Conservation (phyloP, 2,888 invertebrate species). For the Liodrosophila aerea region DNA sequence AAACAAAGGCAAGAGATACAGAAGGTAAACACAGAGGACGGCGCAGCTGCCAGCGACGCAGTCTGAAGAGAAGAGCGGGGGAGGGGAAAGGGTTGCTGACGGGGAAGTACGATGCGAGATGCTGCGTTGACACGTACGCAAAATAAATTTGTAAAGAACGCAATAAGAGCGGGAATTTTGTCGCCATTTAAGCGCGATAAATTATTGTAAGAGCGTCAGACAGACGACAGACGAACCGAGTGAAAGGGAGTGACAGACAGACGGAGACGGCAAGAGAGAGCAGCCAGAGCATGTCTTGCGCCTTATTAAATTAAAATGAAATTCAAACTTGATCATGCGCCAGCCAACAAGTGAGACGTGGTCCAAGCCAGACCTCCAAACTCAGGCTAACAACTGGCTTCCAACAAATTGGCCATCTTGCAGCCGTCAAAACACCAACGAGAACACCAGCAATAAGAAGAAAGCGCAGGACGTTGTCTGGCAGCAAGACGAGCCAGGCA, state of each 20-base stretch:
- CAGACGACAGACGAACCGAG: neutral
- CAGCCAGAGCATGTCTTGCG: slow-evolving; percentile 10
- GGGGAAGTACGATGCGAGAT: slow-evolving; percentile 24
- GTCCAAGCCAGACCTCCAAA: neutral
- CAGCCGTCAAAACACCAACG: slow-evolving; percentile 38
- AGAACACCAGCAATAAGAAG: slow-evolving; percentile 11
- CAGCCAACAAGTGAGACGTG: slow-evolving; percentile 19
- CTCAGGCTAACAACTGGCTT: slow-evolving; percentile 9
- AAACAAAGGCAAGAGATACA: slow-evolving; percentile 53
- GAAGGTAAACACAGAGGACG: slow-evolving; percentile 1
- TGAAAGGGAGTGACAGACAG: neutral
- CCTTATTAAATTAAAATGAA: slow-evolving; percentile 72
- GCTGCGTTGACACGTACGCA: slow-evolving; percentile 73
- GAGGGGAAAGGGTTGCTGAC: slow-evolving; percentile 2
- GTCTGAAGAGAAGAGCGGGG: neutral
- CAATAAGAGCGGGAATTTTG: slow-evolving; percentile 75
- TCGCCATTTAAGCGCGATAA: slow-evolving; percentile 77
- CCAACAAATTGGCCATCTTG: slow-evolving; percentile 47
- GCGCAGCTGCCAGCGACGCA: slow-evolving; percentile 6
- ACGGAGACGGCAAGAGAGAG: neutral
- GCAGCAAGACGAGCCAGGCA: slow-evolving; percentile 1
- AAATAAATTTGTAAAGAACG: slow-evolving; percentile 76
- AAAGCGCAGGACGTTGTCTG: slow-evolving; percentile 9
- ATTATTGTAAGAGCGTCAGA: slow-evolving; percentile 58
- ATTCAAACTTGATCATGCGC: slow-evolving; percentile 71